Conservation (phyloP, 2,113 vertebrate species). For the Melanerpes formicivorus region DNA sequence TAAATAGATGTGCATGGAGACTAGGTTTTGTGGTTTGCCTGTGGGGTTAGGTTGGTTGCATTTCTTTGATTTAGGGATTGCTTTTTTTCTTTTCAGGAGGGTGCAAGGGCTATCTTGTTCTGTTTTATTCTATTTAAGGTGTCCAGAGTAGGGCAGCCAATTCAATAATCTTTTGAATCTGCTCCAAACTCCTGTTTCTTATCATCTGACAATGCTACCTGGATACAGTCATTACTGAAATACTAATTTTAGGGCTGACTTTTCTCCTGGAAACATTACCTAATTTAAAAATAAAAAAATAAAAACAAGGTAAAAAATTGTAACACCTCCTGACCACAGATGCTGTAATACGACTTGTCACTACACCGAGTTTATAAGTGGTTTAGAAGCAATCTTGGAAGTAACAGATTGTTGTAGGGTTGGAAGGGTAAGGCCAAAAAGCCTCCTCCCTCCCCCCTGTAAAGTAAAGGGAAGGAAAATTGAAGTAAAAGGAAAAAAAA, state of each 20-base stretch:
- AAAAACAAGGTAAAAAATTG: too few relatives aligned
- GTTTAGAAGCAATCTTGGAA: not conserved
- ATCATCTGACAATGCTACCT: too few relatives aligned
- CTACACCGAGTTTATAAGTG: not conserved
- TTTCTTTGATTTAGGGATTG: not conserved
- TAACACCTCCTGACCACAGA: fast-evolving
- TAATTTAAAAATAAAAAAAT: not conserved
- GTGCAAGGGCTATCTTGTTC: not conserved
- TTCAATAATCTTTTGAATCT: fast-evolving
- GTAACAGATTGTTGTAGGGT: not conserved
- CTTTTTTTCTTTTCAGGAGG: not conserved
- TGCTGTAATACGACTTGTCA: not conserved
- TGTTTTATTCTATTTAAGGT: not conserved
- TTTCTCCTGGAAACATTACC: not conserved
- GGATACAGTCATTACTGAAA: not conserved
- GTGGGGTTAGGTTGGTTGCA: fast-evolving
- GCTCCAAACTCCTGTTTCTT: not conserved
- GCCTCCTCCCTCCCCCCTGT: too few relatives aligned
- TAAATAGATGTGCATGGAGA: not conserved
- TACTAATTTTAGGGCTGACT: not conserved
- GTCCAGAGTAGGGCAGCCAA: not conserved
- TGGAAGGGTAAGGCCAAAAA: too few relatives aligned
- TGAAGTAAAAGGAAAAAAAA: too few relatives aligned
- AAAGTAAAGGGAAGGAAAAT: too few relatives aligned
- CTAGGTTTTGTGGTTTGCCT: not conserved